These are phyloP conservation scores for Diacarnus erythraeanus DNA, from an alignment of 37 sponge, comb jelly and placozoan species.

Conservation along the genomic window DNA sequence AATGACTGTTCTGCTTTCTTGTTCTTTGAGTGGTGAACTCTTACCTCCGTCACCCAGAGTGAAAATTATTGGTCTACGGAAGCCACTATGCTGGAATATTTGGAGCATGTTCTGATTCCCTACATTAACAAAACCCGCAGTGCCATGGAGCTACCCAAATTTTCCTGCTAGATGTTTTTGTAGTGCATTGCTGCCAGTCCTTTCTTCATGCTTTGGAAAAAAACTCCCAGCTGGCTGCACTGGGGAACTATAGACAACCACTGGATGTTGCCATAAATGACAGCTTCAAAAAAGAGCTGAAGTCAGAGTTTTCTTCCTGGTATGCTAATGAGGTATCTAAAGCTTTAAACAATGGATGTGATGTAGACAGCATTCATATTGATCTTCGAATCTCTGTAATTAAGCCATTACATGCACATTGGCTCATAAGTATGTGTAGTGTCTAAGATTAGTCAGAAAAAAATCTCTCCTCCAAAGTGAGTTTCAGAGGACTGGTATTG, in stretches of 20 bases:
- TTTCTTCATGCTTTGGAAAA: too few relatives aligned
- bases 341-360: too few relatives aligned
- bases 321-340: not conserved
- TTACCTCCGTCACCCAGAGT: not conserved
- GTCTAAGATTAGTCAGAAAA: not conserved
- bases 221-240: too few relatives aligned
- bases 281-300: not conserved
- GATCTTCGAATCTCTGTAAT: not conserved
- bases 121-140: not conserved
- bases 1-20: constrained; percentile 3
- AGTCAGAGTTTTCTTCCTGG: not conserved
- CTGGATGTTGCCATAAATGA: too few relatives aligned
- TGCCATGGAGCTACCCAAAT: not conserved
- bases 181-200: not conserved
- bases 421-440: not conserved
- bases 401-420: not conserved
- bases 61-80: not conserved
- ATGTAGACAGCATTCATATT: not conserved
- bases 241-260: too few relatives aligned
- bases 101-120: not conserved
- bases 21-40: not conserved
- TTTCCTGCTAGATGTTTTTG: not conserved
- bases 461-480: too few relatives aligned
- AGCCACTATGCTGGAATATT: not conserved
- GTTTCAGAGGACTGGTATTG: too few relatives aligned